Evolutionary conservation across 2,888 invertebrate species (phyloP), one percentile per base, ranked within the genome.

Genomic region (Meteorus colon): DNA sequence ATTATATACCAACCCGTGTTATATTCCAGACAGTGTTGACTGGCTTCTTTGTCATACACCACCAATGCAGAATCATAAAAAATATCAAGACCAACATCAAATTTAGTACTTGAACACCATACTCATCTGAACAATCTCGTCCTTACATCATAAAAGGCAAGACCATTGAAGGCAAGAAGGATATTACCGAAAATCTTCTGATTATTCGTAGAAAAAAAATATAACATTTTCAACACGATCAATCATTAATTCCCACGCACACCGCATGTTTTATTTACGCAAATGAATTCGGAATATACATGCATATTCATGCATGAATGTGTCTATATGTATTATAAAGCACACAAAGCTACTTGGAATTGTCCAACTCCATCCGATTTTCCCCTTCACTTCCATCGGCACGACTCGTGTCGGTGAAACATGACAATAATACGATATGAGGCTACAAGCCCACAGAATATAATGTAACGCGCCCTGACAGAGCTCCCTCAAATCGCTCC

Each of bases 341-440:
- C 27, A 66, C 55, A 55, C 71, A 71, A 34, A 67, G 74, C 70
- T 65, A 67, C 65, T 48, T 66, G n/a, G 29, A 51, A 72, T 72
- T 19, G 72, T 76, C 48, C 55, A 72, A 66, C 59, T 62, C 55
- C n/a, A 41, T 34, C 51, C 41, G 16, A 65, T 51, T 72, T 48
- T 16, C 55, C 34, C 29, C 55, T 55, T 69, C n/a, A 55, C 69
- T 69, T n/a, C 19, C 55, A 34, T 69, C 31, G 31, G 29, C 69
- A n/a, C 55, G 48, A 31, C 34, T 71, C 41, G 71, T 82, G 84
- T 84, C 84, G 84, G 81, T 80, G 82, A 83, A 86, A 85, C 85
- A 85, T 85, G 85, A 85, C 86, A 86, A 85, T 85, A 86, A 86
- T 85, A 83, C 86, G 83, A 86, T 85, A 86, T 84, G 84, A 85